phyloP scores from a whole-genome alignment of 2,888 invertebrate species.

The Incurvaria masculella region DNA sequence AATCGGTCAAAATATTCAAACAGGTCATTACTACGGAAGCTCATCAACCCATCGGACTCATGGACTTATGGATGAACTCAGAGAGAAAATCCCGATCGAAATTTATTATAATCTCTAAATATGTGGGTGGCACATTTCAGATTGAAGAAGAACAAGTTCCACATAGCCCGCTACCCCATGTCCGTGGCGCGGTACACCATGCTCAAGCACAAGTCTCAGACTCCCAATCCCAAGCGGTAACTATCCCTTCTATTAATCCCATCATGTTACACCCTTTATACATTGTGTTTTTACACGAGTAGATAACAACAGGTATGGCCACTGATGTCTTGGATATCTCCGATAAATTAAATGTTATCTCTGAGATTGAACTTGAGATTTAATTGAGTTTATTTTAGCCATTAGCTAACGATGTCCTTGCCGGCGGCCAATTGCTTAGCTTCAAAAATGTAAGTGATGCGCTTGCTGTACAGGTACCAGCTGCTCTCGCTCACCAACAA shows the following conservation, averaged over 20 bases:
- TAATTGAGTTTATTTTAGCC: no score
- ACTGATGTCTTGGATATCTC: no score
- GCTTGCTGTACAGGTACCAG: constrained; percentile 76
- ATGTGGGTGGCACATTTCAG: constrained; percentile 28
- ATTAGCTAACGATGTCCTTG: no score
- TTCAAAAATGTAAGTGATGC: constrained; percentile 86
- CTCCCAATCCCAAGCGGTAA: constrained; percentile 87
- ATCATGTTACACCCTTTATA: no score
- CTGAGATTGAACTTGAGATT: no score
- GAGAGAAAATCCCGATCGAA: neutral
- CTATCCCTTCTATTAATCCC: constrained; percentile 3
- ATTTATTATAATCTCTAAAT: neutral
- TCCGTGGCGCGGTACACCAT: constrained; percentile 94
- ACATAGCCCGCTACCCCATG: constrained; percentile 89
- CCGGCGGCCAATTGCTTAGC: no score
- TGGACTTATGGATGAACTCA: neutral
- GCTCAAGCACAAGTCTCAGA: constrained; percentile 88
- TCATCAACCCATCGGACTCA: no score
- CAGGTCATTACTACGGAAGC: no score
- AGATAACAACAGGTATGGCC: no score
- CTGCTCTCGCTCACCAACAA: constrained; percentile 80
- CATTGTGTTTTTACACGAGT: no score
- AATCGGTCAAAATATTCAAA: no score
- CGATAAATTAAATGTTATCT: no score
- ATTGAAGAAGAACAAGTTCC: constrained; percentile 71